A percentile compares a stretch with the other conserved stretches of the same genome.
phyloP scores from a whole-genome alignment of 1,140 invertebrate genomes.

The Drosophila baimaii region DNA sequence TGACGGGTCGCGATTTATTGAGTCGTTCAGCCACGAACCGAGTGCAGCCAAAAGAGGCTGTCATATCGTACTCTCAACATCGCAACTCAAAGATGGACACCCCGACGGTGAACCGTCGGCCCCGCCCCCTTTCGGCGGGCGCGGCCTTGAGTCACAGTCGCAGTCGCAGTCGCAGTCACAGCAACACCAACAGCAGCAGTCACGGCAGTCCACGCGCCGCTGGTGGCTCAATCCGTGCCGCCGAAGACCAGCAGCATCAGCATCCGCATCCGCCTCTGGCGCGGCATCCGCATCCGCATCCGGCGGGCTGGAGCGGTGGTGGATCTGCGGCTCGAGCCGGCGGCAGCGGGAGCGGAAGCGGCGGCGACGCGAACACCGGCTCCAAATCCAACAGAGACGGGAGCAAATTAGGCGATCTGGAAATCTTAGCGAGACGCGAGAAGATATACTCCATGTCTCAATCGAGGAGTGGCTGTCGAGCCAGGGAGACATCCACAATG shows the following conservation, averaged over 20 bases:
- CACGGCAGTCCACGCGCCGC: slow-evolving; percentile 65
- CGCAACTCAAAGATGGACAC: slow-evolving; percentile 85
- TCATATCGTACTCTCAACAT: slow-evolving; percentile 85
- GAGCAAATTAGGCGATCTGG: slow-evolving; percentile 84
- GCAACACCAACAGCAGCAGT: slow-evolving; percentile 73
- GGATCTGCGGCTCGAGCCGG: slow-evolving; percentile 75
- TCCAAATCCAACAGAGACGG: slow-evolving; percentile 75
- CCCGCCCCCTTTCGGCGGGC: slow-evolving; percentile 60
- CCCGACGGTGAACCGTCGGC: slow-evolving; percentile 83
- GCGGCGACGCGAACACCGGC: slow-evolving; percentile 65
- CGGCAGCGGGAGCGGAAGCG: slow-evolving; percentile 69
- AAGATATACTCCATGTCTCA: slow-evolving; percentile 85
- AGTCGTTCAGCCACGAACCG: slow-evolving; percentile 83
- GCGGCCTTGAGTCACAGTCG: slow-evolving; percentile 20
- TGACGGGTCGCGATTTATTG: slow-evolving; percentile 84
- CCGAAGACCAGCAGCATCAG: slow-evolving; percentile 41
- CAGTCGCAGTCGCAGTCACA: slow-evolving; percentile 48
- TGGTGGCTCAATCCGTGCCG: slow-evolving; percentile 76
- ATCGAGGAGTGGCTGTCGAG: slow-evolving; percentile 84
- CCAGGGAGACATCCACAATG: slow-evolving; percentile 65
- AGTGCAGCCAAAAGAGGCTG: slow-evolving; percentile 84
- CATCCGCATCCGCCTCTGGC: slow-evolving; percentile 61
- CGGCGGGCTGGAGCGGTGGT: slow-evolving; percentile 81
- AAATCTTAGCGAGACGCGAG: slow-evolving; percentile 85
- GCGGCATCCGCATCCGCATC: slow-evolving; percentile 67